phyloP scores from a whole-genome alignment of 1,140 invertebrate genomes.

The Philotrypesis tridentata region DNA sequence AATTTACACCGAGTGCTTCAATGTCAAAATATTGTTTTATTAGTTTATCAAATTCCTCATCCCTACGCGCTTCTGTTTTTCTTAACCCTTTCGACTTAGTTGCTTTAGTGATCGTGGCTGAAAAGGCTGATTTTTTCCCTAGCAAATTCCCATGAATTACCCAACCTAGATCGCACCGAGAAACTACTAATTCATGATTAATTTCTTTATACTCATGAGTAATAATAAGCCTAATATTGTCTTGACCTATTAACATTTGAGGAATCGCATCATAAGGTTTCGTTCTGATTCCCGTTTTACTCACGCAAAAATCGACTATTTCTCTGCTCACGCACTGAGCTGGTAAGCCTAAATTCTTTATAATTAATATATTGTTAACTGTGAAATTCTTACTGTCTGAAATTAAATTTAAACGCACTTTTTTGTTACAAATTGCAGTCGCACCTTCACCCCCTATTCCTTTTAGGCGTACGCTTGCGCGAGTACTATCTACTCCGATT shows the following conservation, averaged over 20 bases:
- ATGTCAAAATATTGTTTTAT: conserved; percentile 12
- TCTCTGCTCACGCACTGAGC: neutral
- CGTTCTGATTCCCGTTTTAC: neutral
- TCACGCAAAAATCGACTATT: neutral
- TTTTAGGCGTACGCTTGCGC: neutral
- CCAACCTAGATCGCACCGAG: neutral
- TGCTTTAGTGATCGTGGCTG: too few species aligned
- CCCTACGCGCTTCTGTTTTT: neutral
- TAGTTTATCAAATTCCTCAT: neutral
- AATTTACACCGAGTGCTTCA: conserved; percentile 1
- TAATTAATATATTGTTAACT: neutral
- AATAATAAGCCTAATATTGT: neutral
- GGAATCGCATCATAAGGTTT: neutral
- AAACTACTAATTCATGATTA: neutral
- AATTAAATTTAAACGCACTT: neutral
- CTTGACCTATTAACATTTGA: conserved; percentile 3
- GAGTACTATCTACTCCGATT: neutral
- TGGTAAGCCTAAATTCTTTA: neutral
- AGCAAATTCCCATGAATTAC: conserved; percentile 7
- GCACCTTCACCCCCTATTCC: neutral
- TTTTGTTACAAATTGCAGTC: neutral
- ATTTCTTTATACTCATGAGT: neutral
- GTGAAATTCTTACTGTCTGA: neutral
- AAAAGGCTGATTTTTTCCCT: too few species aligned
- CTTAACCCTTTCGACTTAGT: neutral